Base-by-base conservation (phyloP, 2,113 vertebrate species). In the Pelobates fuscus region DNA sequence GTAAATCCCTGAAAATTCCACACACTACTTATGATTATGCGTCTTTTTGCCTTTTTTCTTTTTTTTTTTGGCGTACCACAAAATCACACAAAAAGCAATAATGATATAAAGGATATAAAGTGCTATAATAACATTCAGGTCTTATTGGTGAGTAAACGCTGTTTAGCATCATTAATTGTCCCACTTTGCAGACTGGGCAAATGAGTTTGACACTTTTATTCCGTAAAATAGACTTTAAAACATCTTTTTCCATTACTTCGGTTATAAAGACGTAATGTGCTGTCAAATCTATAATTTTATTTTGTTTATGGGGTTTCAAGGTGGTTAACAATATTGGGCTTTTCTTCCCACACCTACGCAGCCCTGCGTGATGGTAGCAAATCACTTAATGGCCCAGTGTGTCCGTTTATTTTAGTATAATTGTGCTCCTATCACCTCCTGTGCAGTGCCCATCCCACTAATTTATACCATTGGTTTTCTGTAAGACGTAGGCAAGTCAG, bases 381-480 rank as follows among this genome's bases (percentile, higher is more conserved):
- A 66, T 58, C 32, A 67, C 52, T 59, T 58, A 67, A 75, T 58
- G 4, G 23, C 62, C 62, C 26, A 59, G 63, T 46, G 62, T 58
- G 62, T 41, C 4, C 26, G 20, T 77, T 61, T 68, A 60, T 67
- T 64, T 61, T 37, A 46, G 49, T 1, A 10, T 49, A 77, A 77
- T 77, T 77, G 55, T 61, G 37, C 25, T 76, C 11, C 65, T 68
- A 74, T 74, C 49, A 26, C 49, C 71, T 66, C 29, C 29, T 57
- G 71, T 57, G 62, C 52, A 25, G 46, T 60, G 65, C 57, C 64
- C 73, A 68, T 49, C 64, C 64, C 57, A 68, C 73, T 68, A 52
- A 49, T 67, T 77, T 67, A 49, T 67, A 49, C 20, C 58, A 25
- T 68, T 77, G 65, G n/a, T 55, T 24, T 61, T 67, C 73, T 61